Evolutionary conservation across 2,888 invertebrate species (phyloP), one percentile per base, ranked within the genome.

Genomic region (Thereva unica): DNA sequence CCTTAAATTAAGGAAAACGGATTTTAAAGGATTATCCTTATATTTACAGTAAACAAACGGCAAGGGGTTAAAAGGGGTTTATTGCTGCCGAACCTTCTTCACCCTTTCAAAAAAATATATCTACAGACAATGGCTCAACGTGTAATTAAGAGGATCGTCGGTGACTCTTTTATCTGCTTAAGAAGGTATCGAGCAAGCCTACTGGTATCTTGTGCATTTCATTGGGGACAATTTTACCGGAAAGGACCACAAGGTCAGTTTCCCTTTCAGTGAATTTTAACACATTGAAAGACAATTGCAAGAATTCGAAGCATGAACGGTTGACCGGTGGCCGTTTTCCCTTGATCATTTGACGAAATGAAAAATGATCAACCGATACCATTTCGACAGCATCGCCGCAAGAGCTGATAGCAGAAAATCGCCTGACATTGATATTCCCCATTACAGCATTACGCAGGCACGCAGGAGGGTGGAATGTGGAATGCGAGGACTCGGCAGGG

Each of bases 21-120:
- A 77, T 78, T 77, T 74, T 70, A 73, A 71, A 71, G 71, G 73
- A 77, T 77, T 76, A 78, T 77, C 75, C 74, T 78, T 74, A 78
- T 78, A 75, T 75, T 71, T 73, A 76, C 74, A 72, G 76, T 79
- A 77, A 79, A 78, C 77, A 78, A 70, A 72, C 67, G 57, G 61
- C 40, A 57, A 57, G 68, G 67, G 59, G 67, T 63, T 61, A 52
- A 50, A 66, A 40, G 67, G 67, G 66, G 64, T 66, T 47, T 50
- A 64, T 69, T 69, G 65, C 8, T 63, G 49, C 40, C 47, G 47
- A 67, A 57, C 63, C 47, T 63, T 23, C 23, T 23, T 23, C 23
- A 23, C 23, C 23, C 23, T 23, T 23, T 23, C 23, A 23, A 23
- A 23, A 23, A 23, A 23, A 23, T 23, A 23, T 23, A 23, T 23